Evolutionary conservation across 2,797 vertebrate genomes (phyloP), one percentile per base, ranked within the genome.

Genomic region (Karalla daura): DNA sequence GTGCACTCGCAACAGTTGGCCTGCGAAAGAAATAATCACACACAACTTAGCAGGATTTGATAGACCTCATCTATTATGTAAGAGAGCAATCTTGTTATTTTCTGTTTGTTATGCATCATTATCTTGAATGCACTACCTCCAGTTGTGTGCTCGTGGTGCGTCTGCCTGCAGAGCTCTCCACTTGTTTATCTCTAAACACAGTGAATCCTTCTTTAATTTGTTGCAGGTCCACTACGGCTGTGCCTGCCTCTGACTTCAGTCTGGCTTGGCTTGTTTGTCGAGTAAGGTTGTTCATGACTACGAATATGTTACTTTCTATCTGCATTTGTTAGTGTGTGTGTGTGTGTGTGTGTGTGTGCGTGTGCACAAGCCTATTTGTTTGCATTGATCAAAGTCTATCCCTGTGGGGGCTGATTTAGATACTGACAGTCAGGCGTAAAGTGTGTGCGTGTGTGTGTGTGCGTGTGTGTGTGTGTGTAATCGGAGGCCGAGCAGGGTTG

Each of bases 371-470:
- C 18, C 24, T 68, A 20, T 76, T 63, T 78, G 62, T 63, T 50
- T 30, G 61, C 51, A 84, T 61, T 70, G 86, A 89, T 87, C 86
- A 91, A 91, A 91, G 89, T 91, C 85, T 88, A 37, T 50, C 56
- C 73, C 78, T 33, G 28, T 70, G 70, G 50, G 66, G 53, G 49
- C 36, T 69, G 64, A 61, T 60, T 82, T 78, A 60, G 86, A 86
- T 86, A 89, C 75, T 88, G 63, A 86, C 50, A 89, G 81, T 84
- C 86, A 83, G 74, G 80, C 30, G 15, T 40, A 1, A 27, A 55
- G 43, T 41, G 45, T 58, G 56, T 67, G 50, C 47, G 51, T 43
- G 24, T 33, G 20, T 58, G 35, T n/a, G n/a, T n/a, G n/a, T n/a
- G n/a, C n/a, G n/a, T n/a, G n/a, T n/a, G n/a, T 35, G 23, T 36